A percentile compares a stretch with the other conserved stretches of the same genome.
Evolutionary conservation across 2,797 vertebrate species (phyloP).

Genomic region (Danio albolineatus): DNA sequence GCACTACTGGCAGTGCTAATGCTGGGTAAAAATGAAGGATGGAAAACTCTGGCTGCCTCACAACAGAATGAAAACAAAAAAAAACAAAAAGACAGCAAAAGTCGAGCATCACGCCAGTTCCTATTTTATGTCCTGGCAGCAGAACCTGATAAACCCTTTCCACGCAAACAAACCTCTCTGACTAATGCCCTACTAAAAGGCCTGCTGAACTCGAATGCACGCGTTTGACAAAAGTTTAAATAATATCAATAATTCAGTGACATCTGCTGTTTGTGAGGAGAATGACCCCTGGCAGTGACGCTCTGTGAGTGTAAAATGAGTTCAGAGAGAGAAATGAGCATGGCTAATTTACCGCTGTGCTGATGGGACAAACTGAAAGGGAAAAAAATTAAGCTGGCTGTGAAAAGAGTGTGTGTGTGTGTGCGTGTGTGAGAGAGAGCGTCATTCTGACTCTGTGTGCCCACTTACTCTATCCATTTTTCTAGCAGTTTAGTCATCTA

Average conservation of each 20-base stretch:
- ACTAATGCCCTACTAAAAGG: slow-evolving; percentile 17
- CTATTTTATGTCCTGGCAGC: slow-evolving; percentile 29
- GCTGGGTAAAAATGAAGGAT: slow-evolving; percentile 6
- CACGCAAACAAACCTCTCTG: slow-evolving; percentile 20
- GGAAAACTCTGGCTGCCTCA: slow-evolving; percentile 27
- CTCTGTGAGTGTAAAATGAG: slow-evolving; percentile 60
- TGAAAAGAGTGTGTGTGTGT: slow-evolving; percentile 11
- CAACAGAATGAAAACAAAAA: neutral
- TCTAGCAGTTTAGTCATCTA: neutral
- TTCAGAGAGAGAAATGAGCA: slow-evolving; percentile 62
- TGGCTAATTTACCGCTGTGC: slow-evolving; percentile 57
- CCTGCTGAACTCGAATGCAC: slow-evolving; percentile 18
- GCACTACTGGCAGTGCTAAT: slow-evolving; percentile 14
- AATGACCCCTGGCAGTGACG: slow-evolving; percentile 49
- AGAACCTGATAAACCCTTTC: slow-evolving; percentile 22
- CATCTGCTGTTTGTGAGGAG: slow-evolving; percentile 53
- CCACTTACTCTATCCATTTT: slow-evolving; percentile 10
- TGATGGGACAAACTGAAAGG: slow-evolving; percentile 46
- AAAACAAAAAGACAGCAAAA: neutral
- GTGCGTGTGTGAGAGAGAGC: slow-evolving; percentile 21
- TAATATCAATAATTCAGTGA: slow-evolving; percentile 58
- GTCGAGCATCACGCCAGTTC: slow-evolving; percentile 7
- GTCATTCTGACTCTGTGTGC: slow-evolving; percentile 11
- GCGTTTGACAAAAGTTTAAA: slow-evolving; percentile 48
- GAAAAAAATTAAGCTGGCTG: slow-evolving; percentile 53